Percentiles rank a stretch among this genome's conserved stretches.
These are phyloP conservation scores for Diadromus collaris DNA, from an alignment of 2,888 invertebrate species.

Conservation along the genomic window DNA sequence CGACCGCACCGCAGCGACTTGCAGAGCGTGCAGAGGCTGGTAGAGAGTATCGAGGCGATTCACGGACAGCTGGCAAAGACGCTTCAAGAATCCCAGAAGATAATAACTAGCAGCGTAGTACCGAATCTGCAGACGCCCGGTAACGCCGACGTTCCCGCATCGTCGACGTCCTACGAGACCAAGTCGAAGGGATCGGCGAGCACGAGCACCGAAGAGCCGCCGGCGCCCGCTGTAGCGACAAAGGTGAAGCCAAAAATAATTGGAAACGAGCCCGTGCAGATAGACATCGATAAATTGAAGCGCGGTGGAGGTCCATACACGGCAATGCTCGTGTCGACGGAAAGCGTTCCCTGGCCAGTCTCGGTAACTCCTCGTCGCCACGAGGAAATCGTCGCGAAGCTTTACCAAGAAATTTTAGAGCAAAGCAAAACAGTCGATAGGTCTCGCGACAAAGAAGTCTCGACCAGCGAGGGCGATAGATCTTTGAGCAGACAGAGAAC, in stretches of 20 bases:
- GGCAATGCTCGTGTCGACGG: slow-evolving; percentile 48
- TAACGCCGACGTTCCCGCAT: slow-evolving; percentile 41
- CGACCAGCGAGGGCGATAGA: slow-evolving; percentile 26
- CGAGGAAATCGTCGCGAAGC: slow-evolving; percentile 71
- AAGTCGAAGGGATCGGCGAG: slow-evolving; percentile 59
- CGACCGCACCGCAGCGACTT: slow-evolving; percentile 62
- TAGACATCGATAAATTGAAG: slow-evolving; percentile 67
- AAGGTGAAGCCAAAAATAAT: slow-evolving; percentile 72
- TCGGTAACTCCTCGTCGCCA: slow-evolving; percentile 60
- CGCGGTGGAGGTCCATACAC: slow-evolving; percentile 53
- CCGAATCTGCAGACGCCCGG: slow-evolving; percentile 22
- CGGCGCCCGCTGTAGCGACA: slow-evolving; percentile 8
- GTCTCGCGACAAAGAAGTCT: slow-evolving; percentile 38
- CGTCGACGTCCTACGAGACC: slow-evolving; percentile 48
- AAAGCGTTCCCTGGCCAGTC: slow-evolving; percentile 57
- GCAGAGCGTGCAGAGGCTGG: slow-evolving; percentile 68
- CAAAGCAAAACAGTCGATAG: slow-evolving; percentile 74
- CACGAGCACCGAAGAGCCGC: slow-evolving; percentile 57
- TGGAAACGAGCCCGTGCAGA: slow-evolving; percentile 70
- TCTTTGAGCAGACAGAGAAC: slow-evolving; percentile 45
- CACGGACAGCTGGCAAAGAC: slow-evolving; percentile 73
- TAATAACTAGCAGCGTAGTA: slow-evolving; percentile 63
- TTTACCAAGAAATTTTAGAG: slow-evolving; percentile 76
- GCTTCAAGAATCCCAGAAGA: slow-evolving; percentile 72
- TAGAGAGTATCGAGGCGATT: slow-evolving; percentile 74